Conservation (phyloP, 2,888 invertebrate species). For the Agriopis aurantiaria region DNA sequence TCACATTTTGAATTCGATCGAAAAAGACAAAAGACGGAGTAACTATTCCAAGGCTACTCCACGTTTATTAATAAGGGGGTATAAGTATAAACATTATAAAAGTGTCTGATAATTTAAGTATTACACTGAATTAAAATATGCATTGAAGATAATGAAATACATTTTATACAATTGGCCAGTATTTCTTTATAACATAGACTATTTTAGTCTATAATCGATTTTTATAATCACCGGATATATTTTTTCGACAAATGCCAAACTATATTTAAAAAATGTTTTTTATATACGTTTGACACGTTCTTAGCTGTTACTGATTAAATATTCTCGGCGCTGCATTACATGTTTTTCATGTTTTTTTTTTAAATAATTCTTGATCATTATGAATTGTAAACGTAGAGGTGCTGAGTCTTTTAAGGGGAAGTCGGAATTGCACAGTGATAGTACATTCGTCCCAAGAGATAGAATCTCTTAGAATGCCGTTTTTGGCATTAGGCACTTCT, state of each 20-base stretch:
- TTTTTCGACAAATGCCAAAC: background rate
- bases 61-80: no score
- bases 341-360: conserved; percentile 2
- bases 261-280: no score
- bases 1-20: no score
- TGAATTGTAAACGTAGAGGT: conserved; percentile 11
- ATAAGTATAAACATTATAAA: no score
- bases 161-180: conserved; percentile 20
- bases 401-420: conserved; percentile 19
- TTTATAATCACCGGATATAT: background rate
- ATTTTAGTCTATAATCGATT: background rate
- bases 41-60: no score
- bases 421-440: conserved; percentile 46
- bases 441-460: conserved; percentile 56
- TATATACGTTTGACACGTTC: background rate
- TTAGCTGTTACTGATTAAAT: no score
- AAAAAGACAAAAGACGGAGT: no score
- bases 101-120: no score
- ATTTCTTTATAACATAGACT: background rate
- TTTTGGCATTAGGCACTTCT: conserved; percentile 19
- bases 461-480: conserved; percentile 55
- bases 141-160: conserved; percentile 2
- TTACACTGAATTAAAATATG: background rate
- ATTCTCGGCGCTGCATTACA: no score
- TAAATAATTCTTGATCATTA: background rate